These are phyloP conservation scores for Vannuccia rotundouncinata DNA, from an alignment of 2,888 invertebrate genomes.

Conservation along the genomic window DNA sequence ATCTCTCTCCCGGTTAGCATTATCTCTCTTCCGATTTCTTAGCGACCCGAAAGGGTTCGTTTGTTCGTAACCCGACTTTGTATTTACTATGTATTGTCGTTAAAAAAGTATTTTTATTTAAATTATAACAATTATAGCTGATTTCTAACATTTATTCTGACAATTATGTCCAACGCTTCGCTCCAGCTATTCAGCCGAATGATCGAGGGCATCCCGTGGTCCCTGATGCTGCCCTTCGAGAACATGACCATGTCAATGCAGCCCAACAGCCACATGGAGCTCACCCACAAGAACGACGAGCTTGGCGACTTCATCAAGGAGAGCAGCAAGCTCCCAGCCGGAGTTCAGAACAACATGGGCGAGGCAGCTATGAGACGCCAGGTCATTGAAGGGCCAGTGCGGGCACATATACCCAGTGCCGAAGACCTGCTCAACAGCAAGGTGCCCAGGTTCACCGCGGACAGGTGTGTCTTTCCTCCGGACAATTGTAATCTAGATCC, in stretches of 20 bases:
- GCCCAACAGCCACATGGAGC: neutral
- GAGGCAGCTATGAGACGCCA: neutral
- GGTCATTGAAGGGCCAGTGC: neutral
- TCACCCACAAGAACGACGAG: slow-evolving; percentile 3
- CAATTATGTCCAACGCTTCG: too few species aligned
- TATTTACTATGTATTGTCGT: too few species aligned
- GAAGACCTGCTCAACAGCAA: neutral
- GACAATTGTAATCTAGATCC: neutral
- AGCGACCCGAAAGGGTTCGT: too few species aligned
- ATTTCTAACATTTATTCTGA: too few species aligned
- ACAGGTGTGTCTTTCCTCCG: neutral
- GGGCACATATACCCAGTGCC: neutral
- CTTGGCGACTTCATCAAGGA: neutral
- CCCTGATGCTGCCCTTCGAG: neutral
- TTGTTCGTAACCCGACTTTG: too few species aligned
- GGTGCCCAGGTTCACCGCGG: neutral
- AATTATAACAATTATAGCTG: too few species aligned
- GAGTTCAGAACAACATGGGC: neutral
- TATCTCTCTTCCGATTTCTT: too few species aligned
- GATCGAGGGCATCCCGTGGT: slow-evolving; percentile 7
- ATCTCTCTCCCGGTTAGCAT: too few species aligned
- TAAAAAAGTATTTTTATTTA: too few species aligned
- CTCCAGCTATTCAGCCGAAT: neutral
- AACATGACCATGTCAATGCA: neutral
- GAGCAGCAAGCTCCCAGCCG: neutral